Percentiles rank a stretch among this genome's conserved stretches.
These are phyloP conservation scores for Lutraria lutraria DNA, from an alignment of 2,888 invertebrate genomes.

Conservation along the genomic window DNA sequence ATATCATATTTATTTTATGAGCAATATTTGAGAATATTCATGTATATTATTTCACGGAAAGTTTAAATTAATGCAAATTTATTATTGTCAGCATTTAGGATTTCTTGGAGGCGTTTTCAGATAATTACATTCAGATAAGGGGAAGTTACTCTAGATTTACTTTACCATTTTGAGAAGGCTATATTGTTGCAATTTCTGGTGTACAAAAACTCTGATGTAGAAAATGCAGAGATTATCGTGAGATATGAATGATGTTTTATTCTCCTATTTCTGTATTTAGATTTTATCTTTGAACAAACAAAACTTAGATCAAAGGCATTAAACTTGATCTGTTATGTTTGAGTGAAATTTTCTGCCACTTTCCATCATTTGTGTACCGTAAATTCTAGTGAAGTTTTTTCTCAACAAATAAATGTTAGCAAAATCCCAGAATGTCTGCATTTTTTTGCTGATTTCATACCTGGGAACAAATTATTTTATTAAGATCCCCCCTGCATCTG, in stretches of 20 bases:
- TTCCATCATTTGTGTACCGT: constrained; percentile 5
- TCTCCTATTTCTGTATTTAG: constrained; percentile 3
- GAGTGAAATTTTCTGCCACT: constrained; percentile 10
- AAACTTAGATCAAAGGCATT: constrained; percentile 11
- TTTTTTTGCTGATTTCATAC: too few species aligned
- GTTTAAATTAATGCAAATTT: too few species aligned
- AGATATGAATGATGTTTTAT: constrained; percentile 17
- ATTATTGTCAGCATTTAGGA: neutral
- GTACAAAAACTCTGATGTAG: neutral
- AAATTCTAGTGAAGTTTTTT: constrained; percentile 10
- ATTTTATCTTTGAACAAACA: constrained; percentile 16
- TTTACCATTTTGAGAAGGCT: neutral
- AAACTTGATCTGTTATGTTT: constrained; percentile 7
- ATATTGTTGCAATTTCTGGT: neutral
- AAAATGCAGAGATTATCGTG: neutral
- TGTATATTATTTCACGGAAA: too few species aligned
- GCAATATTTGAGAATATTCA: too few species aligned
- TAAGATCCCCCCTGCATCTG: too few species aligned
- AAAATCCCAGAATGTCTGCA: neutral
- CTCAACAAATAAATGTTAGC: neutral
- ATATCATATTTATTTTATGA: too few species aligned
- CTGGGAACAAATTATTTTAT: too few species aligned
- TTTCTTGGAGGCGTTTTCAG: neutral
- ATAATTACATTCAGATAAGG: neutral
- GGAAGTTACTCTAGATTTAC: neutral